Evolutionary conservation across 2,888 invertebrate genomes (phyloP).

Genomic region (Adineta ricciae): DNA sequence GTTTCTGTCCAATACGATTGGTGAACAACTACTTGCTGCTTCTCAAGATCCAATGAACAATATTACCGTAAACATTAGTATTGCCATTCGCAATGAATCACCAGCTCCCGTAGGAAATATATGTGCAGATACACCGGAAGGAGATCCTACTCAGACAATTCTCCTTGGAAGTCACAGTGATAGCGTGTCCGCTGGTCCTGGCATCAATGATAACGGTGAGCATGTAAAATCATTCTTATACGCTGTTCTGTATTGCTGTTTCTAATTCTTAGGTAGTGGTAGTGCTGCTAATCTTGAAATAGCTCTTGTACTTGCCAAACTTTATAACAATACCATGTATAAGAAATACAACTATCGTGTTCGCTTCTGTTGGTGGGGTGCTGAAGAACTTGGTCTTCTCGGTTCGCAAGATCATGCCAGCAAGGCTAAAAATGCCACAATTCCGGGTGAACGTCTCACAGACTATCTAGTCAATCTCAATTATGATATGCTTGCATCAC

Average conservation of each 20-base stretch:
- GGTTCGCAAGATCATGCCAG: neutral
- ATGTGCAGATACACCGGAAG: neutral
- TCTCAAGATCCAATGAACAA: neutral
- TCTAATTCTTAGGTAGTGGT: neutral
- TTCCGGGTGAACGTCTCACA: neutral
- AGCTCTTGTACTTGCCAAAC: neutral
- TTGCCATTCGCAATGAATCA: neutral
- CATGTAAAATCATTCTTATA: neutral
- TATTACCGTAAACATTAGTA: neutral
- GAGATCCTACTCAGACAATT: neutral
- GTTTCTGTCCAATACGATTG: neutral
- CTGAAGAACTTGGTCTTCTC: neutral
- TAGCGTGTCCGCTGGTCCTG: neutral
- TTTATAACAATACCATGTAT: neutral
- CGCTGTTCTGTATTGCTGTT: no score
- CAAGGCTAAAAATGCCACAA: neutral
- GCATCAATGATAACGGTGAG: conserved; percentile 10
- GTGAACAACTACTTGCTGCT: neutral
- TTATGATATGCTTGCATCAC: neutral
- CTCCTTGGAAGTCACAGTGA: conserved; percentile 6
- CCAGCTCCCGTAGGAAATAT: neutral
- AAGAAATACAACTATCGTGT: neutral
- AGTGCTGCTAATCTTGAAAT: neutral
- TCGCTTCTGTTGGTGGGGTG: neutral
- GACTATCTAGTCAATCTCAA: neutral